A percentile compares a stretch with the other conserved stretches of the same genome.
Evolutionary conservation across 2,888 invertebrate genomes (phyloP).

Genomic region (Schizotus pectinicornis): DNA sequence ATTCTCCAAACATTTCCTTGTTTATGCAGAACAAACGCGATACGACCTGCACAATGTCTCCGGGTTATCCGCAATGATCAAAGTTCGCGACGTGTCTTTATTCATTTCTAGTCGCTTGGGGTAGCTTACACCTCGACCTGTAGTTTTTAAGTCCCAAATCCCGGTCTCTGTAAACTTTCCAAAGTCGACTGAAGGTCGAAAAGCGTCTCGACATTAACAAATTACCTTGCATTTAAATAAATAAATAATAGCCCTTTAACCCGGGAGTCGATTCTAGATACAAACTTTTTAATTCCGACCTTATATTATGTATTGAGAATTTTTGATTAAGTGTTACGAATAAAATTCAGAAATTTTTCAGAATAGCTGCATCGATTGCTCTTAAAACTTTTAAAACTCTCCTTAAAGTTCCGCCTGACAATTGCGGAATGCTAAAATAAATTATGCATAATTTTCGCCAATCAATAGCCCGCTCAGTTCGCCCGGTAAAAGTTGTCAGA

Average conservation of each 20-base stretch:
- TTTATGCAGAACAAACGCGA: conserved; percentile 16
- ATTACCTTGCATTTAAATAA: too few relatives aligned
- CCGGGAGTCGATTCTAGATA: too few relatives aligned
- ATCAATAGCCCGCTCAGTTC: neutral
- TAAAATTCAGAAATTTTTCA: conserved; percentile 5
- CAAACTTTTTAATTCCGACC: conserved; percentile 5
- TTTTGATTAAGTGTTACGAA: conserved; percentile 10
- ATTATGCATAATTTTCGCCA: conserved; percentile 19
- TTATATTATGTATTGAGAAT: conserved; percentile 9
- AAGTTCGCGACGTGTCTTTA: conserved; percentile 14
- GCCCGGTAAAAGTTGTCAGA: too few relatives aligned
- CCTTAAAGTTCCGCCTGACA: conserved; percentile 9
- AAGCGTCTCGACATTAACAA: too few relatives aligned
- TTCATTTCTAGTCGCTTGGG: conserved; percentile 2
- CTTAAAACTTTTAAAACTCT: conserved; percentile 7
- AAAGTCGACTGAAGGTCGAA: too few relatives aligned
- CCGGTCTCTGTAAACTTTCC: too few relatives aligned
- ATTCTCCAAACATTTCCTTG: neutral
- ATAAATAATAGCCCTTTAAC: too few relatives aligned
- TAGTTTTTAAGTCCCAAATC: too few relatives aligned
- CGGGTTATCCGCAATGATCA: conserved; percentile 12
- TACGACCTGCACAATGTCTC: conserved; percentile 7
- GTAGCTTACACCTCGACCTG: too few relatives aligned
- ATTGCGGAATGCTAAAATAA: conserved; percentile 12
- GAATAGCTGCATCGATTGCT: conserved; percentile 13